Base-by-base conservation (phyloP, 2,797 vertebrate species). In the Geotrypetes seraphini region DNA sequence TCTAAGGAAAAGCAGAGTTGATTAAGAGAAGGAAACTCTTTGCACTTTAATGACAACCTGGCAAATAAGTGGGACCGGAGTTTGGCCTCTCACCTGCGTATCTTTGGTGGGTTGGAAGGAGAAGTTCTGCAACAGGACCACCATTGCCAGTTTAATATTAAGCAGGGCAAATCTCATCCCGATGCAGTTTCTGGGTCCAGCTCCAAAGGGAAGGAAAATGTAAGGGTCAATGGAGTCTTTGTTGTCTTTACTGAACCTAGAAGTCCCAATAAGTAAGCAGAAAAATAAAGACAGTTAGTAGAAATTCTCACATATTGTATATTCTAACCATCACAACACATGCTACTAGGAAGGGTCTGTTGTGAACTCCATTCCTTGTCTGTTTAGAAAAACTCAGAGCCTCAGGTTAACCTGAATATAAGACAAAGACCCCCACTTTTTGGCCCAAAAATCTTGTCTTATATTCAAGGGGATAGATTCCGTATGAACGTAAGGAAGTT, bases 121-220 rank as follows among this genome's bases (percentile, higher is more conserved):
- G 45, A 79, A 88, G 7, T 40, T 66, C 54, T 84, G 83, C 25
- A 90, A 41, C 24, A 85, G 60, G 44, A 71, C 18, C 4, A 80
- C 67, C 5, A 72, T 0, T 3, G 78, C 81, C 27, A 85, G 57
- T 53, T 87, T 91, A 44, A 88, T 8, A 2, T 57, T 1, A 15
- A 90, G 36, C 12, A 84, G 46, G 19, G 86, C 86, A 50, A 91
- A 87, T n/a, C 83, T 69, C 84, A 82, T 86, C 13, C 86, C 86
- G 15, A 89, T 78, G 58, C 88, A 88, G 63, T 88, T 91, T 38
- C 88, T 75, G 13, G 85, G 87, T 3, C 89, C 87, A 3, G 57
- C 47, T 9, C 87, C 87, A 0, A 90, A 90, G 0, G 75, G 84
- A 59, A 87, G 66, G 65, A 76, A 87, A 1, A 49, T 57, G 41